These are phyloP conservation scores for Zophobas morio DNA, from an alignment of 1,140 invertebrate genomes.

Conservation along the genomic window DNA sequence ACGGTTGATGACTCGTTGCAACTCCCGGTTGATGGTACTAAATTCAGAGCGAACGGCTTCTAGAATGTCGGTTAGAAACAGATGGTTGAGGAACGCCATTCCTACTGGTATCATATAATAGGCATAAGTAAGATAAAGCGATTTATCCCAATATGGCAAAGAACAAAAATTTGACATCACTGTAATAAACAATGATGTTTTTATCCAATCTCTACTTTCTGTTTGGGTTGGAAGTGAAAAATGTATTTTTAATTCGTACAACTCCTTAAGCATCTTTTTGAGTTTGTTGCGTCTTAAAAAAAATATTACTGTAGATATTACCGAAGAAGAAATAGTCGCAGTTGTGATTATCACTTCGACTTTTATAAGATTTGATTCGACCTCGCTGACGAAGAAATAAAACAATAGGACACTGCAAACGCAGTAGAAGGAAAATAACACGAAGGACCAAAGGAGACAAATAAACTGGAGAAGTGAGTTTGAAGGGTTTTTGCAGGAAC, in stretches of 20 bases:
- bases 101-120: not conserved
- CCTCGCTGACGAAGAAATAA: not conserved
- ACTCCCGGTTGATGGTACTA: not conserved
- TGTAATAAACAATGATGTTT: not conserved
- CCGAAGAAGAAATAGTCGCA: not conserved
- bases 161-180: not conserved
- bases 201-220: not conserved
- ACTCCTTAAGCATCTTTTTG: not conserved
- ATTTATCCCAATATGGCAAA: not conserved
- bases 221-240: not conserved
- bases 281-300: not conserved
- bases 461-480: not conserved
- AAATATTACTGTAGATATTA: not conserved
- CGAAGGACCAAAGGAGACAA: not conserved
- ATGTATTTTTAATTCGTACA: not conserved
- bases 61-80: constrained; percentile 1
- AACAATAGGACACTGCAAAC: not conserved
- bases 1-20: not conserved
- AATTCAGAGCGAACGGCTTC: not conserved
- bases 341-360: not conserved
- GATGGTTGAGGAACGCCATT: not conserved
- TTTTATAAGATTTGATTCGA: not conserved
- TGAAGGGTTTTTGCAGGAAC: not conserved
- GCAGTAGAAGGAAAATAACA: not conserved
- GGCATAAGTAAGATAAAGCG: not conserved